phyloP scores from a whole-genome alignment of 1,140 invertebrate species.

The Lethrus apterus region DNA sequence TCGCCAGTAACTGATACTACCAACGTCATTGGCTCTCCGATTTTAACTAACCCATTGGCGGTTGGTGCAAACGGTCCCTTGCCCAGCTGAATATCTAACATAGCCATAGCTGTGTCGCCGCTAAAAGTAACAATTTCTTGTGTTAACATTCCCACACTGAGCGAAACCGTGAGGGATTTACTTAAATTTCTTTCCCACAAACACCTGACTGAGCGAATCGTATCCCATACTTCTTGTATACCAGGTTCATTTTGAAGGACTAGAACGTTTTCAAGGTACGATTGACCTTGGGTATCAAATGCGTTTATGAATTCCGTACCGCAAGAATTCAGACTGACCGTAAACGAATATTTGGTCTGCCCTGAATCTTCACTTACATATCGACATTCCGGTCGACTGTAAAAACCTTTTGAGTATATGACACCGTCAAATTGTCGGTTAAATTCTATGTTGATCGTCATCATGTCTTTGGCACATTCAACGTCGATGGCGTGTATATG shows the following conservation, averaged over 20 bases:
- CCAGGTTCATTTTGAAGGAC: slow-evolving; percentile 74
- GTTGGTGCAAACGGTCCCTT: slow-evolving; percentile 68
- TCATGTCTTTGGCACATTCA: slow-evolving; percentile 70
- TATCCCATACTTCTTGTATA: slow-evolving; percentile 78
- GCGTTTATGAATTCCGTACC: slow-evolving; percentile 75
- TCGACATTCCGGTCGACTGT: slow-evolving; percentile 59
- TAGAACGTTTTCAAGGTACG: slow-evolving; percentile 73
- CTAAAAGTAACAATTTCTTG: slow-evolving; percentile 76
- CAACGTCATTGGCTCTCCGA: slow-evolving; percentile 75
- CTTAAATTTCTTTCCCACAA: slow-evolving; percentile 75
- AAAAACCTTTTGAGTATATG: slow-evolving; percentile 77
- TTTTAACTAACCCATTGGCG: slow-evolving; percentile 71
- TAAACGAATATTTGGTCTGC: slow-evolving; percentile 63
- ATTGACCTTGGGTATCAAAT: slow-evolving; percentile 64
- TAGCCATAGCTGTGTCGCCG: slow-evolving; percentile 72
- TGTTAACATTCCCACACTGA: slow-evolving; percentile 73
- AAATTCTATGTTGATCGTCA: slow-evolving; percentile 76
- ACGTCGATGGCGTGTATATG: slow-evolving; percentile 70
- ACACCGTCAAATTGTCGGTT: slow-evolving; percentile 68
- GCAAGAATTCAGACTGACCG: slow-evolving; percentile 67
- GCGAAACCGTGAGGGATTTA: slow-evolving; percentile 62
- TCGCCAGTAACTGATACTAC: slow-evolving; percentile 75
- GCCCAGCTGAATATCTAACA: slow-evolving; percentile 71
- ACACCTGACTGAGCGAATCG: slow-evolving; percentile 67
- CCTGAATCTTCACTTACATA: slow-evolving; percentile 66